These are phyloP conservation scores for Isoperla grammatica DNA, from an alignment of 2,888 invertebrate species.

Conservation along the genomic window DNA sequence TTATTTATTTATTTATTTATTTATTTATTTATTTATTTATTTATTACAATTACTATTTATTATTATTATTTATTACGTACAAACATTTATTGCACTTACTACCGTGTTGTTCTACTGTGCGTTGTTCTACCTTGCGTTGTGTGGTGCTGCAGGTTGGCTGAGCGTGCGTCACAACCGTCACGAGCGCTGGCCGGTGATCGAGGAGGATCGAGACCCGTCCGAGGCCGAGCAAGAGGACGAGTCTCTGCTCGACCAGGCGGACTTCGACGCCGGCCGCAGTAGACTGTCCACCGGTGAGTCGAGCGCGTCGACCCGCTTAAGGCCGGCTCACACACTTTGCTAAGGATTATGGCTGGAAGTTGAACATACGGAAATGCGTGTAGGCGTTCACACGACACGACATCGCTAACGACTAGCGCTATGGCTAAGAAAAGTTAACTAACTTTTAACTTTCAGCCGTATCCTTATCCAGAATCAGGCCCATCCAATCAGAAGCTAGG, in stretches of 20 bases:
- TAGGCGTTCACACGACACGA: no score
- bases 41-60: neutral
- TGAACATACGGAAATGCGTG: neutral
- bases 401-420: no score
- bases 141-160: slow-evolving; percentile 55
- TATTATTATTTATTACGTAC: neutral
- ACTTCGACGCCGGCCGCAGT: slow-evolving; percentile 9
- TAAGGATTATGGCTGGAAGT: neutral
- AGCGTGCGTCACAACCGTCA: slow-evolving; percentile 71
- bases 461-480: no score
- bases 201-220: slow-evolving; percentile 50
- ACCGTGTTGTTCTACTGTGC: no score
- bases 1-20: neutral
- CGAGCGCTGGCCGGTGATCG: slow-evolving; percentile 69
- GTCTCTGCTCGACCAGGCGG: neutral
- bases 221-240: slow-evolving; percentile 43
- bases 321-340: no score
- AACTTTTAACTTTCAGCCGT: no score
- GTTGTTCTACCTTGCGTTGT: neutral
- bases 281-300: slow-evolving; percentile 18
- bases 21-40: no score
- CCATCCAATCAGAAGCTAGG: no score
- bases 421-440: no score
- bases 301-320: neutral
- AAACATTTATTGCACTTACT: no score